These are phyloP conservation scores for Lysandra bellargus DNA, from an alignment of 2,888 invertebrate species.

Conservation along the genomic window DNA sequence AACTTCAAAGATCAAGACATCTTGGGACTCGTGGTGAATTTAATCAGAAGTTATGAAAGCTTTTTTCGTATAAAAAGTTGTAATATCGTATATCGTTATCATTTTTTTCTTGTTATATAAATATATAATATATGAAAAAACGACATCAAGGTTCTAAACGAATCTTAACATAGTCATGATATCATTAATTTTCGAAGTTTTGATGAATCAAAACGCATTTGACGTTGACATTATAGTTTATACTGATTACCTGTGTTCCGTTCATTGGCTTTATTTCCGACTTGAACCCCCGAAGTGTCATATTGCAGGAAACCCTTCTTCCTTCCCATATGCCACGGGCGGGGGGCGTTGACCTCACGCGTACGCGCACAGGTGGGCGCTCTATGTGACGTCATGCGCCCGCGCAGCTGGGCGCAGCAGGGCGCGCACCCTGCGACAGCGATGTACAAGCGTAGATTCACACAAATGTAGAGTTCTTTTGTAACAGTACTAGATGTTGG, in stretches of 20 bases:
- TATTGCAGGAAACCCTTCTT: conserved; percentile 51
- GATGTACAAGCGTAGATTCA: neutral
- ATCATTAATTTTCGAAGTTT: neutral
- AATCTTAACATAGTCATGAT: neutral
- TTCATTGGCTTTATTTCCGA: neutral
- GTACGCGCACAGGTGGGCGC: conserved; percentile 63
- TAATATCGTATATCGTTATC: too few relatives aligned
- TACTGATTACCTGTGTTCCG: neutral
- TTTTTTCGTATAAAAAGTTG: too few relatives aligned
- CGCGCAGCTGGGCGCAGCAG: conserved; percentile 63
- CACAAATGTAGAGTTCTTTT: too few relatives aligned
- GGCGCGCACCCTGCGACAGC: conserved; percentile 36
- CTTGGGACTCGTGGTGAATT: too few relatives aligned
- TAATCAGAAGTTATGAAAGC: too few relatives aligned
- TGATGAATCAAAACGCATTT: neutral
- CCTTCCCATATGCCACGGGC: conserved; percentile 18
- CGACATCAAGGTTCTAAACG: too few relatives aligned
- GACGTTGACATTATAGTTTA: neutral
- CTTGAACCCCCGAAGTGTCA: conserved; percentile 61
- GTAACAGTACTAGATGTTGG: too few relatives aligned
- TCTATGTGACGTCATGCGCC: conserved; percentile 77
- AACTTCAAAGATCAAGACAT: too few relatives aligned
- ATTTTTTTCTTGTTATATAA: too few relatives aligned
- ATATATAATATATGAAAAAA: too few relatives aligned
- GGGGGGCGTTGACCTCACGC: neutral